Evolutionary conservation across 2,113 vertebrate species (phyloP).

Genomic region (Macheiramphus alcinus): DNA sequence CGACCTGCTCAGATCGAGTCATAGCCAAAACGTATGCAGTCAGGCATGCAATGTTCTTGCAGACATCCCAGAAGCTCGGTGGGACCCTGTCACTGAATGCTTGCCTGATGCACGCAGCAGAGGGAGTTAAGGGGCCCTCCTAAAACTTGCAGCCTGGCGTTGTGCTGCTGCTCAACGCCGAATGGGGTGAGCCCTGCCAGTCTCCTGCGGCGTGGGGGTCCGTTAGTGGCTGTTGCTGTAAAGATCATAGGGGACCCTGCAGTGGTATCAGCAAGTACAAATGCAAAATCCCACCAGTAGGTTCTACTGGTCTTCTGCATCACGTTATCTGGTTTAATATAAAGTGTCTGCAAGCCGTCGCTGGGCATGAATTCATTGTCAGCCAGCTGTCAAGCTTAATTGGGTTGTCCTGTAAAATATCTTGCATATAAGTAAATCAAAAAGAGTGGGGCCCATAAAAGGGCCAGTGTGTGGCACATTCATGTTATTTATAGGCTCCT

Average conservation of each 20-base stretch:
- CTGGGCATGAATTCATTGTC: not conserved
- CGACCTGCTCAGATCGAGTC: fast-evolving
- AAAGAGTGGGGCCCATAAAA: not conserved
- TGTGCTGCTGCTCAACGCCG: fast-evolving
- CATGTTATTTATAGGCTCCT: constrained; percentile 26
- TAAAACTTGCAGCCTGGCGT: not conserved
- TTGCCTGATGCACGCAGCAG: fast-evolving
- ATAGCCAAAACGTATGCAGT: fast-evolving
- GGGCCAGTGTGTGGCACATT: not conserved
- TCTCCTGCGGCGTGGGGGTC: fast-evolving
- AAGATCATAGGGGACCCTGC: not conserved
- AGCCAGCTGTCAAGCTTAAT: not conserved
- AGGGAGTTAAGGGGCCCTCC: not conserved
- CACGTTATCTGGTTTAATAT: not conserved
- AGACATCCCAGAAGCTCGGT: not conserved
- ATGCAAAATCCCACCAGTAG: not conserved
- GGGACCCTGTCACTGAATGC: not conserved
- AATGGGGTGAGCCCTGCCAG: fast-evolving
- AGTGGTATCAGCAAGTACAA: not conserved
- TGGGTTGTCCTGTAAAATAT: constrained; percentile 9
- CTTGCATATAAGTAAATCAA: constrained; percentile 18
- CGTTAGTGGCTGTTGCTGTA: not conserved
- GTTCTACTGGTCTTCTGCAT: not conserved
- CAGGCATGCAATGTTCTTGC: not conserved
- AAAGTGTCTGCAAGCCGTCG: not conserved